Conservation (phyloP, 1,140 invertebrate genomes). For the Leguminivora glycinivorella region DNA sequence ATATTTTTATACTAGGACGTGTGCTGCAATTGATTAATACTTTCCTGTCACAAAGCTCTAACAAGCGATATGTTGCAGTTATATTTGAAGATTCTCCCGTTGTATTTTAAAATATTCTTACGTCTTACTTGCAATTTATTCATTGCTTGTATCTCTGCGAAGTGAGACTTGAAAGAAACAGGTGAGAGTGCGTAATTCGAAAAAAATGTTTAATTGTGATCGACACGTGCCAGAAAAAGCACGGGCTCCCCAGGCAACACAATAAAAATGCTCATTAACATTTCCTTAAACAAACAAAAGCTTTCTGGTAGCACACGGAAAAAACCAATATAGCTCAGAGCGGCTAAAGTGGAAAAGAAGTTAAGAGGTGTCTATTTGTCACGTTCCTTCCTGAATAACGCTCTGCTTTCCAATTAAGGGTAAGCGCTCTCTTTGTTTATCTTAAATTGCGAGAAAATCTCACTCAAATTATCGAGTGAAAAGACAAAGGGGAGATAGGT, state of each 20-base stretch:
- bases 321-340: slow-evolving; percentile 73
- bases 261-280: slow-evolving; percentile 53
- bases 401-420: slow-evolving; percentile 78
- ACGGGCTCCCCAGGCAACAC: neutral
- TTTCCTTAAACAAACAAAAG: slow-evolving; percentile 71
- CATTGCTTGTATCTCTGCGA: neutral
- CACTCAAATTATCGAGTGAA: slow-evolving; percentile 77
- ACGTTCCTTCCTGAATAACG: slow-evolving; percentile 76
- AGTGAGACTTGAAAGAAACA: neutral
- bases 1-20: too few species aligned
- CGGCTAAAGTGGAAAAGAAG: slow-evolving; percentile 75
- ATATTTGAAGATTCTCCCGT: too few species aligned
- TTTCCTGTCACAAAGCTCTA: too few species aligned
- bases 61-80: too few species aligned
- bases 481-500: slow-evolving; percentile 70
- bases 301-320: slow-evolving; percentile 55
- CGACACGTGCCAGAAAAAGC: slow-evolving; percentile 33
- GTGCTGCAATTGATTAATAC: too few species aligned
- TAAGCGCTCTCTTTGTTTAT: slow-evolving; percentile 79
- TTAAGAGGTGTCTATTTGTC: slow-evolving; percentile 79
- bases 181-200: neutral
- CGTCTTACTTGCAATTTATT: neutral
- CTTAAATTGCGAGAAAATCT: slow-evolving; percentile 79
- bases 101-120: too few species aligned
- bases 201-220: slow-evolving; percentile 7